Base-by-base conservation (phyloP, 1,140 invertebrate genomes). In the Nylanderia fulva region DNA sequence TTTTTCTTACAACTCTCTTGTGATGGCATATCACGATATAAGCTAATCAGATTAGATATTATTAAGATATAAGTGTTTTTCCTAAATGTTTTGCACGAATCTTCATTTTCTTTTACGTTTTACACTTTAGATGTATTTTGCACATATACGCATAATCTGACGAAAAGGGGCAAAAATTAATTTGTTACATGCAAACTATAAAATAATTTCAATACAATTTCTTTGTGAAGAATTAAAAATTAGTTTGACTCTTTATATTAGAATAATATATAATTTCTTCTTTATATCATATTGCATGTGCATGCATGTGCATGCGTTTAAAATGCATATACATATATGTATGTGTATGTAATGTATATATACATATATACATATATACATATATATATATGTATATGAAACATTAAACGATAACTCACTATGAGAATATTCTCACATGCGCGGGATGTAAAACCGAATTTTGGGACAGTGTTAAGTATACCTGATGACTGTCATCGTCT, bases 401-500 rank as follows among this genome's bases (percentile, higher is more conserved):
- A 36, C 76, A 85, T 21, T 66, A 85, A 77, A 71, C 77, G 36
- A 58, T 80, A 36, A 80, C 77, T 82, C 77, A 82, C 66, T 72
- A 72, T 72, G 66, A 82, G 54, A 82, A 60, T 82, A 82, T 82
- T 71, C 52, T 82, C 77, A 82, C 66, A 72, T 82, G 77, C 66
- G 66, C 66, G 77, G 66, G 77, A 71, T 77, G 82, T 42, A 84
- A 76, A 84, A 84, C 72, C 71, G 72, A 71, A 9, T 82, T 82
- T 82, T 58, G 36, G 77, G 45, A 82, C 77, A 66, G 52, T 82
- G 66, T 68, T 66, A 66, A 61, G 71, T 45, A 58, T 92, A 93
- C 92, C 92, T 92, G 88, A 45, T 92, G 88, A 45, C 76, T 90
- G 60, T 93, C 88, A 80, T 91, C 80, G 64, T 93, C 90, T 24